phyloP scores from a whole-genome alignment of 2,113 vertebrate genomes.

The Bucco capensis region DNA sequence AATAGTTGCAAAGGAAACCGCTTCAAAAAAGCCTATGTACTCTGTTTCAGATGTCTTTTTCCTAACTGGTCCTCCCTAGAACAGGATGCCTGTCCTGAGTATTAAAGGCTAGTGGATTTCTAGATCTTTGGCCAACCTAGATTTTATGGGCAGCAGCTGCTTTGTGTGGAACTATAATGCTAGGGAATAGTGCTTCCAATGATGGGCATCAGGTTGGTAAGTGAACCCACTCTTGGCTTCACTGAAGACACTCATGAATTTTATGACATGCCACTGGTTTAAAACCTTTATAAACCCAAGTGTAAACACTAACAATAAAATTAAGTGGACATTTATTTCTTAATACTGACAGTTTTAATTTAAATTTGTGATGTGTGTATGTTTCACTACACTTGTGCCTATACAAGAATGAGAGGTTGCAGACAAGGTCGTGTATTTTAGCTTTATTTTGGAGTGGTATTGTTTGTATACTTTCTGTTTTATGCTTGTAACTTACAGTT shows the following conservation, averaged over 20 bases:
- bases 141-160: background rate
- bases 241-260: background rate
- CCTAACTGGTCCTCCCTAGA: background rate
- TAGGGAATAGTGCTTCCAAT: background rate
- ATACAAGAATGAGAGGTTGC: background rate
- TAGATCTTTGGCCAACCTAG: background rate
- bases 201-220: background rate
- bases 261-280: accelerated
- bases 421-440: background rate
- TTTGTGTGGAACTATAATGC: background rate
- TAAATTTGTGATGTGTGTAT: background rate
- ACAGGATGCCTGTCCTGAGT: background rate
- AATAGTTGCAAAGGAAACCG: background rate
- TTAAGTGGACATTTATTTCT: background rate
- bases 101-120: background rate
- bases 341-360: background rate
- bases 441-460: background rate
- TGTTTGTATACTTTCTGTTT: background rate
- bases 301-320: background rate
- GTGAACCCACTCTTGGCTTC: background rate
- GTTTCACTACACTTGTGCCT: background rate
- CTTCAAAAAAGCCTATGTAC: background rate
- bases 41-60: accelerated
- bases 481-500: background rate
- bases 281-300: background rate